Evolutionary conservation across 2,113 vertebrate genomes (phyloP).

Genomic region (Peromyscus californicus): DNA sequence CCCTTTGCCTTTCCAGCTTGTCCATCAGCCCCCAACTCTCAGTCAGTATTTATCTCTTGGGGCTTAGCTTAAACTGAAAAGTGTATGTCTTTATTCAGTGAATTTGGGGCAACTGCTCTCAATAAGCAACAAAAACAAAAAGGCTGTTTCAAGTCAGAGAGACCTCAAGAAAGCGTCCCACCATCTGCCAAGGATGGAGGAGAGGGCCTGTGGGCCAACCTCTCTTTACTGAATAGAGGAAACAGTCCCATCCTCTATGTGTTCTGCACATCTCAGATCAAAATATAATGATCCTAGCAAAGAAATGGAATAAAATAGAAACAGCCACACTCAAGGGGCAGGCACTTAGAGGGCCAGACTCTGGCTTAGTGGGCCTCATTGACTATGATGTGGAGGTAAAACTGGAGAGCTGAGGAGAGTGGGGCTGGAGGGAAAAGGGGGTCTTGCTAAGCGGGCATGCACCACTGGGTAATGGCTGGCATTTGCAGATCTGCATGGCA

Average conservation of each 20-base stretch:
- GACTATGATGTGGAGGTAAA: conserved; percentile 82
- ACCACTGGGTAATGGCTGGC: conserved; percentile 89
- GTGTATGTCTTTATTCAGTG: conserved; percentile 79
- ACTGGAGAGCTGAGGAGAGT: conserved; percentile 68
- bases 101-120: conserved; percentile 80
- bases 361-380: conserved; percentile 72
- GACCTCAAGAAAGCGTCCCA: conserved; percentile 77
- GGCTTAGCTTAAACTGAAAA: conserved; percentile 74
- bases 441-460: conserved; percentile 86
- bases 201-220: conserved; percentile 79
- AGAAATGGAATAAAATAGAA: conserved; percentile 75
- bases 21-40: conserved; percentile 67
- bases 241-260: conserved; percentile 78
- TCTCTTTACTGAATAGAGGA: conserved; percentile 76
- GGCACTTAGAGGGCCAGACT: conserved; percentile 72
- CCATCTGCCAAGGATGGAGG: conserved; percentile 84
- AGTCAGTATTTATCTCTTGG: conserved; percentile 79
- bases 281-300: conserved; percentile 82
- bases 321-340: conserved; percentile 75
- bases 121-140: conserved; percentile 79
- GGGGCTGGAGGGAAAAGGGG: conserved; percentile 67
- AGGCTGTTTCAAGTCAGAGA: conserved; percentile 83
- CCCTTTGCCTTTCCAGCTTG: conserved; percentile 68
- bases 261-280: conserved; percentile 83
- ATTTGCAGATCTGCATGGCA: conserved; percentile 88